Conservation (phyloP, 2,888 invertebrate genomes). For the Brachyptera putata region DNA sequence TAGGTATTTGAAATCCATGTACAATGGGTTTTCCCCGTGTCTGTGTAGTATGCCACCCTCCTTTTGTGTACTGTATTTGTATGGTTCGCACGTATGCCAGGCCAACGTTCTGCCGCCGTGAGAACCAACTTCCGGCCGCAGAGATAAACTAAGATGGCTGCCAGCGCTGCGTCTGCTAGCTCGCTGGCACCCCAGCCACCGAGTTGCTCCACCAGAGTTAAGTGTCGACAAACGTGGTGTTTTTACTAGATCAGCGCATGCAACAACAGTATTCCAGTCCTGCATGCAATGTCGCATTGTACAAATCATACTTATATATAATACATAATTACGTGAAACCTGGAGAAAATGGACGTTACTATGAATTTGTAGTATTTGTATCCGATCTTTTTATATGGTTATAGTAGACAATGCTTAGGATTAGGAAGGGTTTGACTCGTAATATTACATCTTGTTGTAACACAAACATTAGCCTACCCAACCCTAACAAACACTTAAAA, state of each 20-base stretch:
- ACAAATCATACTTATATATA: constrained; percentile 16
- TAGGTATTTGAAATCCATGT: too few relatives aligned
- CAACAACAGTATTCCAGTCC: neutral
- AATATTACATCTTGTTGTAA: too few relatives aligned
- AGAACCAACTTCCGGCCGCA: constrained; percentile 18
- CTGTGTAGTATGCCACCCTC: constrained; percentile 2
- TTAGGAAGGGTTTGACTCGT: too few relatives aligned
- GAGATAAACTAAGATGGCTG: constrained; percentile 17
- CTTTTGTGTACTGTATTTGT: constrained; percentile 28
- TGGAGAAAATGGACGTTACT: too few relatives aligned
- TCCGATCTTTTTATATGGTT: too few relatives aligned
- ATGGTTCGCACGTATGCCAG: constrained; percentile 30
- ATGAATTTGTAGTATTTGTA: too few relatives aligned
- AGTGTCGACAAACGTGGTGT: constrained; percentile 9
- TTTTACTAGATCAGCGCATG: neutral
- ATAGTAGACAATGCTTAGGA: too few relatives aligned
- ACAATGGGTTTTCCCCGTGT: too few relatives aligned
- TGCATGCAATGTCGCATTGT: constrained; percentile 13
- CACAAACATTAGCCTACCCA: too few relatives aligned
- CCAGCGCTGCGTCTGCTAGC: neutral
- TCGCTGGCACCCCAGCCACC: neutral
- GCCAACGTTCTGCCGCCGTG: constrained; percentile 27
- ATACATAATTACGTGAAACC: neutral
- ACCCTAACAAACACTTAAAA: too few relatives aligned
- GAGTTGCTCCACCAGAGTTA: neutral